Evolutionary conservation across 1,140 invertebrate genomes (phyloP).

Genomic region (Drosophila athabasca): DNA sequence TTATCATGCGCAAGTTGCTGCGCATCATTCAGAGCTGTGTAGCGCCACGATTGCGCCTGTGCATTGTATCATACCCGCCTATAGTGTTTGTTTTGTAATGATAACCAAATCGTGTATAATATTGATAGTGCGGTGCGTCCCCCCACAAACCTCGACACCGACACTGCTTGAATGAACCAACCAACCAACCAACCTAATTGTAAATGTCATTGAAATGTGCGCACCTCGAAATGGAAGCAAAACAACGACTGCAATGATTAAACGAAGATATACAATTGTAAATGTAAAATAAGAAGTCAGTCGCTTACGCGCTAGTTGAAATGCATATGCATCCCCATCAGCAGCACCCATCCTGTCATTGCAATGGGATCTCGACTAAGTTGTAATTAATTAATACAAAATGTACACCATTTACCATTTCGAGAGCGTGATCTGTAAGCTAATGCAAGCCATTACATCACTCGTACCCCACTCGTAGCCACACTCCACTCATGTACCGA

Average conservation of each 20-base stretch:
- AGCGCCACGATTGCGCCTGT: slow-evolving; percentile 47
- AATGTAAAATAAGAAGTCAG: slow-evolving; percentile 61
- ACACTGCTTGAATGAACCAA: slow-evolving; percentile 11
- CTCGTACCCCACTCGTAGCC: slow-evolving; percentile 21
- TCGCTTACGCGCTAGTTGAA: slow-evolving; percentile 59
- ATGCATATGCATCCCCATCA: slow-evolving; percentile 46
- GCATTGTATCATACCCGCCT: slow-evolving; percentile 46
- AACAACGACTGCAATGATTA: slow-evolving; percentile 61
- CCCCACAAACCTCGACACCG: slow-evolving; percentile 13
- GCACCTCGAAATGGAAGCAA: slow-evolving; percentile 36
- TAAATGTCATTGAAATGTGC: slow-evolving; percentile 62
- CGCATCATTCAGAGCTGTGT: slow-evolving; percentile 56
- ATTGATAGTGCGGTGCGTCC: slow-evolving; percentile 48
- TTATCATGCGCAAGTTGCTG: slow-evolving; percentile 39
- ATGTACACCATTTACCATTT: slow-evolving; percentile 37
- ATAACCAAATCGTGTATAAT: slow-evolving; percentile 80
- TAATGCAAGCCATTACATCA: slow-evolving; percentile 53
- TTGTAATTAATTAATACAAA: slow-evolving; percentile 59
- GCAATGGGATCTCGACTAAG: slow-evolving; percentile 56
- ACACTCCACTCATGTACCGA: slow-evolving; percentile 22
- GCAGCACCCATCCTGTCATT: slow-evolving; percentile 27
- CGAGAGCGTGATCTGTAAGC: slow-evolving; percentile 63
- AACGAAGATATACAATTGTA: slow-evolving; percentile 61
- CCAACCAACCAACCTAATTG: slow-evolving; percentile 45
- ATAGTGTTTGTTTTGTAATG: slow-evolving; percentile 77